These are phyloP conservation scores for Dasyprocta punctata DNA, from an alignment of 2,113 vertebrate species.

Conservation along the genomic window DNA sequence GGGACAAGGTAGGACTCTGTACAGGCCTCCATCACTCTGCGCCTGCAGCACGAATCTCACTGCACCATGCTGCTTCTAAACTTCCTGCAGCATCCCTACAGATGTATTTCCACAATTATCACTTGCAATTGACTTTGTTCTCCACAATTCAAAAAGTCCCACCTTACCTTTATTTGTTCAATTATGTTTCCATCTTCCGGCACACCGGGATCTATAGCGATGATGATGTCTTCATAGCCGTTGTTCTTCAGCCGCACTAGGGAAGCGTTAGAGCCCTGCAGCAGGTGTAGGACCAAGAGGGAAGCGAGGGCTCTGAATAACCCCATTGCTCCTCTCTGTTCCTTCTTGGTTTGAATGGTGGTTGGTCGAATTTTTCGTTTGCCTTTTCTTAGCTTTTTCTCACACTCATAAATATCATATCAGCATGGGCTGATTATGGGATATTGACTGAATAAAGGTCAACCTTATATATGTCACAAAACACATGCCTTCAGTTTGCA, in stretches of 20 bases:
- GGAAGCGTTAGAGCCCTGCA: constrained; percentile 47
- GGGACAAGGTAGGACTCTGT: neutral
- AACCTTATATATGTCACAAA: neutral
- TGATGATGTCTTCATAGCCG: constrained; percentile 80
- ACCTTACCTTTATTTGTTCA: constrained; percentile 79
- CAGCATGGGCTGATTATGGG: neutral
- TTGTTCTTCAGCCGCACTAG: constrained; percentile 65
- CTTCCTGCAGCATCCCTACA: neutral
- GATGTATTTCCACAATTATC: neutral
- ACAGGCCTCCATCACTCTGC: neutral
- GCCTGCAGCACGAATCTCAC: neutral
- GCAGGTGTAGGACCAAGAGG: constrained; percentile 62
- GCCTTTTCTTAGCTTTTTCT: neutral
- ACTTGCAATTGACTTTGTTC: neutral
- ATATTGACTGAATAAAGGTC: constrained; percentile 17
- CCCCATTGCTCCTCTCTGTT: constrained; percentile 46
- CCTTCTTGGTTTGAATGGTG: neutral
- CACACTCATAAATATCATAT: neutral
- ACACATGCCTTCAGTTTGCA: neutral
- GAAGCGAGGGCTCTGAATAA: neutral
- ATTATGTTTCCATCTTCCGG: constrained; percentile 77
- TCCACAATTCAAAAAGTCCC: neutral
- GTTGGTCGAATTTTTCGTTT: neutral
- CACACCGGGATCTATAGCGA: constrained; percentile 79
- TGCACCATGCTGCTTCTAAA: neutral